Conservation (phyloP, 2,888 invertebrate genomes). For the Acronicta leporina region DNA sequence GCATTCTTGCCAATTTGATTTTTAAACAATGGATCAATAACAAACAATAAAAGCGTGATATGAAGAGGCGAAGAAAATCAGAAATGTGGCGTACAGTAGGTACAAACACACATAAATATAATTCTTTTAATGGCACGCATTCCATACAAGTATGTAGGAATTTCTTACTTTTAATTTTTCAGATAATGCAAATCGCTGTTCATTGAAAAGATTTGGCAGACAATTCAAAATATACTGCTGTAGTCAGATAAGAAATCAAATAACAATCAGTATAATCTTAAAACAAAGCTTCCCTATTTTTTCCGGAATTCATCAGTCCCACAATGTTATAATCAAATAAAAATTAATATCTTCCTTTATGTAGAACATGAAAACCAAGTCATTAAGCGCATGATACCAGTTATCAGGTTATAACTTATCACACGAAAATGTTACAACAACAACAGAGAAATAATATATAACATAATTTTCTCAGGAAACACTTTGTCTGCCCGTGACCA, state of each 20-base stretch:
- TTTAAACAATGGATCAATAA: conserved; percentile 56
- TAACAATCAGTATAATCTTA: no score
- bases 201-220: no score
- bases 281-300: conserved; percentile 5
- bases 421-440: conserved; percentile 3
- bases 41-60: conserved; percentile 50
- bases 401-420: background rate
- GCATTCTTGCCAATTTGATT: conserved; percentile 69
- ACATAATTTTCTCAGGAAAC: no score
- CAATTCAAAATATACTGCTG: no score
- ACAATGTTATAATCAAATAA: background rate
- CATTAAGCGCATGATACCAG: background rate
- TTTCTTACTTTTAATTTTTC: background rate
- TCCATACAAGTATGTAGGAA: background rate
- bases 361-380: background rate
- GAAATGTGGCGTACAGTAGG: conserved; percentile 46
- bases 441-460: conserved; percentile 10
- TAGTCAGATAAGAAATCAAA: no score
- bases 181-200: no score
- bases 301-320: conserved; percentile 7
- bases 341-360: conserved; percentile 1
- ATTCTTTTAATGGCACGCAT: conserved; percentile 35
- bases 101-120: conserved; percentile 41
- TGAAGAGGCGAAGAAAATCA: conserved; percentile 53
- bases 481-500: no score